These are phyloP conservation scores for Cybosia mesomella DNA, from an alignment of 2,888 invertebrate species.

Conservation along the genomic window DNA sequence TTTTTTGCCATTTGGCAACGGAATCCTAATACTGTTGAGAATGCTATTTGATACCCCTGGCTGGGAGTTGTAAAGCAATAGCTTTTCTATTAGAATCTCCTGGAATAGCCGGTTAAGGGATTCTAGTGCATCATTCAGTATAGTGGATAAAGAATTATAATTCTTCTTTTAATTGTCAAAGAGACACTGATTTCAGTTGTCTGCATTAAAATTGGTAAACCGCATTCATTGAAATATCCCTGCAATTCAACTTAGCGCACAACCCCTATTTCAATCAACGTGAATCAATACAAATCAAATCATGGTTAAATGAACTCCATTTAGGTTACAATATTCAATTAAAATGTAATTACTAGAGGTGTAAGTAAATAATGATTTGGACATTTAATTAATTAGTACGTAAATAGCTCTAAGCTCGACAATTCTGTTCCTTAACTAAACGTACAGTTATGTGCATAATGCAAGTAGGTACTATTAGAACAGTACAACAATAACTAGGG, in stretches of 20 bases:
- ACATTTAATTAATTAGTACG: constrained; percentile 16
- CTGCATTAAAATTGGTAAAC: constrained; percentile 40
- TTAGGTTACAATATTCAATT: constrained; percentile 38
- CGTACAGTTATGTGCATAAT: too few relatives aligned
- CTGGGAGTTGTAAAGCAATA: neutral
- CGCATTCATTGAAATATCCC: constrained; percentile 56
- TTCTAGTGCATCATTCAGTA: neutral
- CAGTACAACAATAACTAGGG: too few relatives aligned
- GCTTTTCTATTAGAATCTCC: neutral
- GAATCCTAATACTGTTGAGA: too few relatives aligned
- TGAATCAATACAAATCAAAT: constrained; percentile 56
- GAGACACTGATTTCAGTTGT: constrained; percentile 34
- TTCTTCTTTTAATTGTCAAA: constrained; percentile 32
- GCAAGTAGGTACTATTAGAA: too few relatives aligned
- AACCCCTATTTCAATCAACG: constrained; percentile 51
- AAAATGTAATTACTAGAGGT: constrained; percentile 43
- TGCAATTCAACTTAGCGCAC: constrained; percentile 41
- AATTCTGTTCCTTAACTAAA: too few relatives aligned
- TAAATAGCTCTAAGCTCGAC: neutral
- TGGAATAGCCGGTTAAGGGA: neutral
- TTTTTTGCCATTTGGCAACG: too few relatives aligned
- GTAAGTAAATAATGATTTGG: constrained; percentile 7
- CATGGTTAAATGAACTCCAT: constrained; percentile 49
- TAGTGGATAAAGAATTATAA: neutral
- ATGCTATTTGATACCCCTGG: neutral